Evolutionary conservation across 2,113 vertebrate species (phyloP).

Genomic region (Entomyzon cyanotis): DNA sequence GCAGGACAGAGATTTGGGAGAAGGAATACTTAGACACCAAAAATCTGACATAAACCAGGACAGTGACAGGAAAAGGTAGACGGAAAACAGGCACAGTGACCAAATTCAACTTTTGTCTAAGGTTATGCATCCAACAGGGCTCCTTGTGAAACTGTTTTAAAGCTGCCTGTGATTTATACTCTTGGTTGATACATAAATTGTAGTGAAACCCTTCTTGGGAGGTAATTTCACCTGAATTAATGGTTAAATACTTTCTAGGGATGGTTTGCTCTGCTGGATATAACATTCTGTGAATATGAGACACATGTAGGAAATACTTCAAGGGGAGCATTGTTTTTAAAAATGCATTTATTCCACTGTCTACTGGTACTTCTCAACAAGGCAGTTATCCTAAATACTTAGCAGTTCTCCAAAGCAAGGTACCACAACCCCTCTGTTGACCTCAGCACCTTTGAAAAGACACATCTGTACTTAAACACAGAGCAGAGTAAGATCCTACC

Average conservation of each 20-base stretch:
- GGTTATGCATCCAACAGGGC: background rate
- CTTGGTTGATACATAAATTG: background rate
- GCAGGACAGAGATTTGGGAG: background rate
- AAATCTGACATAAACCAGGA: conserved; percentile 26
- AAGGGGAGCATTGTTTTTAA: background rate
- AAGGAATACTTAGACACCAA: background rate
- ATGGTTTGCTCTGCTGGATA: background rate
- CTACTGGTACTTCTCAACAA: background rate
- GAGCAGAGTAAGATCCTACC: background rate
- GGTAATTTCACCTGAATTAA: background rate
- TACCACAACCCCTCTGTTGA: background rate
- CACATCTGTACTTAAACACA: background rate
- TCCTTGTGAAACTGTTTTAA: background rate
- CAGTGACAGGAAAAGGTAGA: background rate
- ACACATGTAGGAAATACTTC: background rate
- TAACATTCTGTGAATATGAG: background rate
- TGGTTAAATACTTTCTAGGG: background rate
- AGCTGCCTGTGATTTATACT: background rate
- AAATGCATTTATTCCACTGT: background rate
- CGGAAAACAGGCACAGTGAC: background rate
- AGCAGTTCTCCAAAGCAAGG: background rate
- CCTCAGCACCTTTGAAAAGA: background rate
- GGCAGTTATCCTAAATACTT: background rate
- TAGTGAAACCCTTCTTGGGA: background rate
- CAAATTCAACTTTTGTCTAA: background rate